Percentiles rank a stretch among this genome's conserved stretches.
phyloP scores from a whole-genome alignment of 2,797 vertebrate genomes.

The Poeciliopsis paucimaculata region DNA sequence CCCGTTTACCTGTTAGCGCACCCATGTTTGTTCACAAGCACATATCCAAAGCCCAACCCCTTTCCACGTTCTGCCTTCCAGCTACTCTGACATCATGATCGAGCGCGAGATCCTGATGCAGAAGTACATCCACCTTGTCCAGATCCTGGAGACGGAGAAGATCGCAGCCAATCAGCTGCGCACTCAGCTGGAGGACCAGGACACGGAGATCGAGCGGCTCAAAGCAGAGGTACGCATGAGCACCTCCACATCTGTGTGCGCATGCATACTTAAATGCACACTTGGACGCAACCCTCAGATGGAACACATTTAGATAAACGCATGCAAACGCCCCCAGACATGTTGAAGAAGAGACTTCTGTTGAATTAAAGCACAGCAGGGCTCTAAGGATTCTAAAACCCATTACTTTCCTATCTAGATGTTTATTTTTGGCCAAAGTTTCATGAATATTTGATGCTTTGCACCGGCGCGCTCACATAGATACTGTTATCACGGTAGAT shows the following conservation, averaged over 20 bases:
- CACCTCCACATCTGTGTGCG: conserved; percentile 24
- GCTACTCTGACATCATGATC: conserved; percentile 93
- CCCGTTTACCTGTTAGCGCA: not conserved
- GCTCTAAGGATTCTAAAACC: conserved; percentile 19
- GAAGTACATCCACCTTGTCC: conserved; percentile 98
- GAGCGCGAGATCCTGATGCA: conserved; percentile 98
- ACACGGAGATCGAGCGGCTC: conserved; percentile 94
- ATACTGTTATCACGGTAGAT: conserved; percentile 77
- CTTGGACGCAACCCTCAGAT: not conserved
- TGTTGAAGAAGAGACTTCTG: conserved; percentile 24
- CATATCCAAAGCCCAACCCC: not conserved
- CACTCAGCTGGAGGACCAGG: conserved; percentile 97
- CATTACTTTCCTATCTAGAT: conserved; percentile 1
- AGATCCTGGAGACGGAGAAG: conserved; percentile 98
- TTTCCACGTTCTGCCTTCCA: conserved; percentile 50
- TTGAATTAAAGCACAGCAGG: conserved; percentile 23
- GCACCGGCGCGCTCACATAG: conserved; percentile 1
- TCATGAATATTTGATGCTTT: conserved; percentile 45
- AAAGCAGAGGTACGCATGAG: conserved; percentile 88
- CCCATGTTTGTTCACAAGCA: not conserved
- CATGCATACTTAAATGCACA: conserved; percentile 32
- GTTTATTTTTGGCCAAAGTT: conserved; percentile 26
- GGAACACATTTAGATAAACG: conserved; percentile 21
- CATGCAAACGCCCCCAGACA: conserved; percentile 20
- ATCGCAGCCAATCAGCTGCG: conserved; percentile 94